Conservation (phyloP, 2,797 vertebrate genomes). For the Leptoclinus maculatus region DNA sequence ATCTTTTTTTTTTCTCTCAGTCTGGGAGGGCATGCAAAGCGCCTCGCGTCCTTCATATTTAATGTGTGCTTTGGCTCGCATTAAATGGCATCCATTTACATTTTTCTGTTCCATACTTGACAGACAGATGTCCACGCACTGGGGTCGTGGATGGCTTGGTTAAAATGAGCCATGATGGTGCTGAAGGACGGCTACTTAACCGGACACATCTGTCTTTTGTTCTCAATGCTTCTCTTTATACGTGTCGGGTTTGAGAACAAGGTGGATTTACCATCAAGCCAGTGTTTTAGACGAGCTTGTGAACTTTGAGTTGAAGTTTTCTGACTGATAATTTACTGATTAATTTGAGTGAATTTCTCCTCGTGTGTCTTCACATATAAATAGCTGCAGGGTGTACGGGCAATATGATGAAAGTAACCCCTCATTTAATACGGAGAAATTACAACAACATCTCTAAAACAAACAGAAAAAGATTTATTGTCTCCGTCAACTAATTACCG, state of each 20-base stretch:
- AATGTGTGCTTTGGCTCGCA: slow-evolving; percentile 61
- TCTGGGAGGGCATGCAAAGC: slow-evolving; percentile 35
- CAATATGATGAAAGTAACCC: slow-evolving; percentile 41
- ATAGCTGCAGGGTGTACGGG: slow-evolving; percentile 37
- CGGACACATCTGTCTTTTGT: slow-evolving; percentile 66
- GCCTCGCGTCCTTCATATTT: slow-evolving; percentile 50
- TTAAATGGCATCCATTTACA: slow-evolving; percentile 50
- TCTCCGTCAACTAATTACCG: slow-evolving; percentile 69
- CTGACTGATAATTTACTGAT: slow-evolving; percentile 5
- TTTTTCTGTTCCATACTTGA: slow-evolving; percentile 56
- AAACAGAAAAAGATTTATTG: slow-evolving; percentile 78
- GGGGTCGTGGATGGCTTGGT: slow-evolving; percentile 66
- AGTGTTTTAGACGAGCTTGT: neutral
- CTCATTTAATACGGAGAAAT: slow-evolving; percentile 54
- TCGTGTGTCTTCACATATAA: slow-evolving; percentile 30
- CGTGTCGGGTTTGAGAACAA: slow-evolving; percentile 6
- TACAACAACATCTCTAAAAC: slow-evolving; percentile 69
- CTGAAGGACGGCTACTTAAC: slow-evolving; percentile 69
- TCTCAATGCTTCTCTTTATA: slow-evolving; percentile 6
- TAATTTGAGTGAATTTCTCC: slow-evolving; percentile 21
- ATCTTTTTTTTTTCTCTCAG: slow-evolving; percentile 20
- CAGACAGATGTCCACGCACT: slow-evolving; percentile 63
- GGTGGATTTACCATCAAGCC: slow-evolving; percentile 24
- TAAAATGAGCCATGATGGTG: slow-evolving; percentile 77
- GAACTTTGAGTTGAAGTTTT: slow-evolving; percentile 2